These are phyloP conservation scores for Cryptophagus acutangulus DNA, from an alignment of 2,888 invertebrate genomes.

Conservation along the genomic window DNA sequence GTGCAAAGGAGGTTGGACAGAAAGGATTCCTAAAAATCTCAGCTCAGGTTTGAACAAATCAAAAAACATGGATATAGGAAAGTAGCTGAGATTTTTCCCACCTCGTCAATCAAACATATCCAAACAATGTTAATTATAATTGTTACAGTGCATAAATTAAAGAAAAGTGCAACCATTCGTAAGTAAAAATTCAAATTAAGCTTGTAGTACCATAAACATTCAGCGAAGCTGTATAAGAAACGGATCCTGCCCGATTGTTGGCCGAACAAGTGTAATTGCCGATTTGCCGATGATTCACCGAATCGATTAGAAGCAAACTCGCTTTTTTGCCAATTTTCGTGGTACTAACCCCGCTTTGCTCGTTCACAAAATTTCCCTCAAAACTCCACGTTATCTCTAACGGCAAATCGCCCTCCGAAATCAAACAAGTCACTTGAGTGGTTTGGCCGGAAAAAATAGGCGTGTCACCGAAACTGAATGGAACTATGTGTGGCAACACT, in stretches of 20 bases:
- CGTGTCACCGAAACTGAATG: slow-evolving; percentile 72
- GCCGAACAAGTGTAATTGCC: slow-evolving; percentile 48
- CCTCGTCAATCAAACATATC: neutral
- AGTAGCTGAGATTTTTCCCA: too few species aligned
- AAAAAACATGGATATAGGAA: too few species aligned
- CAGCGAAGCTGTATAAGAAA: slow-evolving; percentile 41
- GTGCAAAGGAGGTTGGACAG: too few species aligned
- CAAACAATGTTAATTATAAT: slow-evolving; percentile 1
- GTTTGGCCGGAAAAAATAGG: slow-evolving; percentile 75
- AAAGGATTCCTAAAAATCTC: too few species aligned
- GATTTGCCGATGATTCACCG: slow-evolving; percentile 41
- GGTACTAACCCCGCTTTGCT: slow-evolving; percentile 36
- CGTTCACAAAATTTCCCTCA: slow-evolving; percentile 21
- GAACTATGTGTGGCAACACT: slow-evolving; percentile 77
- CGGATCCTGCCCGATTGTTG: slow-evolving; percentile 44
- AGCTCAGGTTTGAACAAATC: too few species aligned
- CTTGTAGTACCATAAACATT: slow-evolving; percentile 44
- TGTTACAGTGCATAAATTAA: too few species aligned
- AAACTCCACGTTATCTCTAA: slow-evolving; percentile 54
- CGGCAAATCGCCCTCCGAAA: slow-evolving; percentile 56
- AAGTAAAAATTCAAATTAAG: slow-evolving; percentile 28
- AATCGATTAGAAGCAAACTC: slow-evolving; percentile 46
- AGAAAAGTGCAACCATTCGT: too few species aligned
- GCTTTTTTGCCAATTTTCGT: slow-evolving; percentile 49
- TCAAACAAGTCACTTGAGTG: slow-evolving; percentile 67